Evolutionary conservation across 2,113 vertebrate genomes (phyloP), one percentile per base, ranked within the genome.

Genomic region (Porphyrio hochstetteri): DNA sequence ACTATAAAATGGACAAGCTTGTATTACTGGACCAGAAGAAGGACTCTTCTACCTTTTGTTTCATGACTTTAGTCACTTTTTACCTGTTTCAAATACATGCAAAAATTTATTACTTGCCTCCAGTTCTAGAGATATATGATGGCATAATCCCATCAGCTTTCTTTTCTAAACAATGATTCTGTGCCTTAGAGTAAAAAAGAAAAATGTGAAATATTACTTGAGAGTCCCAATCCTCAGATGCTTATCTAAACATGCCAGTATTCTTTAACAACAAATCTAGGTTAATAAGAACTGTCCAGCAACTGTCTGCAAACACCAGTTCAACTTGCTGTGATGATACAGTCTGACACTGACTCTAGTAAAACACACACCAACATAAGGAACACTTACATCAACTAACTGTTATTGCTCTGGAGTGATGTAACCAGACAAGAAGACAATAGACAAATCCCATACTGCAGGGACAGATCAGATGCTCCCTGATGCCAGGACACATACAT

Each of bases 341-440:
- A 65, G 23, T 50, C 29, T 1, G 1, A 55, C 19, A 23, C 5
- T 63, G 27, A 35, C 8, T 8, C 17, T 42, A 40, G 23, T 3
- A 59, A 61, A 84, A 27, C 10, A 24, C 12, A 20, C 16, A 52
- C 5, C 8, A 31, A 5, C 14, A 14, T 5, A 6, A 65, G 15
- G 44, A 80, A 25, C 23, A 27, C 5, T 65, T 7, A 16, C 16
- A 38, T 11, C 24, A 70, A 4, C 4, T 59, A 82, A 38, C 5
- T 0, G 2, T 5, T 86, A 1, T 17, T 3, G 0, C 48, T 40
- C 35, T n/a, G 31, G 18, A 67, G 46, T 21, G 5, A 19, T 21
- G 8, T 11, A 81, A 21, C 21, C 16, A 68, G 42, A 36, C 42
- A 55, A 9, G 36, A 42, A 2, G 1, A 9, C 42, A 33, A 68